Base-by-base conservation (phyloP, 1,140 invertebrate genomes). In the Ostrea edulis region DNA sequence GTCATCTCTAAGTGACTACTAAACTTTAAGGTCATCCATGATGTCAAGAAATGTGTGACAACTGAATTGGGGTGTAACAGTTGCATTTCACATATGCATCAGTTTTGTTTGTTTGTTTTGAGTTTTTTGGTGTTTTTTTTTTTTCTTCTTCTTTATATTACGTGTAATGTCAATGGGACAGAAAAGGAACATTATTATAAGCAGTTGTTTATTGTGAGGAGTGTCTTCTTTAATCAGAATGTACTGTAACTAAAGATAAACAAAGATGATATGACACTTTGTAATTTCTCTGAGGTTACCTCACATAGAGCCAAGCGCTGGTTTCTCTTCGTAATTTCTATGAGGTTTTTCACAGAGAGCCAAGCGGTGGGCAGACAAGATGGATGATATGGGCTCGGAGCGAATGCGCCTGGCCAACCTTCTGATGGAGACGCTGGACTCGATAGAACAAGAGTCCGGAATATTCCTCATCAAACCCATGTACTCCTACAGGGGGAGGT, bases 381-480 rank as follows among this genome's bases (percentile, higher is more conserved):
- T 94, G 92, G 92, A 93, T 85, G 90, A 89, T n/a, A 91, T 95
- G 92, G 94, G 92, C 0, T 81, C 91, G 11, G 92, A 94, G 52
- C 82, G 94, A 58, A 51, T 92, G 12, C 84, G 90, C 14, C 89
- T 95, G 71, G 94, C 94, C 5, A 93, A 91, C 62, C 84, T 93
- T 77, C 87, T 95, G 85, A 95, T 93, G 92, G 92, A 93, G 20
- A 93, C 93, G 11, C 85, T 95, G 58, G 93, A 94, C 82, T 89
- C 88, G 35, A 93, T 95, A 68, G 94, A 95, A 88, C 90, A 94
- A 65, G 93, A 95, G 82, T 94, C 94, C 2, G 94, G 94, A 25
- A 93, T 95, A 35, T 95, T 95, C 90, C 92, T 95, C 12, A 94
- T 95, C 87, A 95, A 95, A 90, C 94, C 94, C 8, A 93, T 95